A percentile compares a stretch with the other conserved stretches of the same genome.
Evolutionary conservation across 2,113 vertebrate species (phyloP).

Genomic region (Sturnus vulgaris): DNA sequence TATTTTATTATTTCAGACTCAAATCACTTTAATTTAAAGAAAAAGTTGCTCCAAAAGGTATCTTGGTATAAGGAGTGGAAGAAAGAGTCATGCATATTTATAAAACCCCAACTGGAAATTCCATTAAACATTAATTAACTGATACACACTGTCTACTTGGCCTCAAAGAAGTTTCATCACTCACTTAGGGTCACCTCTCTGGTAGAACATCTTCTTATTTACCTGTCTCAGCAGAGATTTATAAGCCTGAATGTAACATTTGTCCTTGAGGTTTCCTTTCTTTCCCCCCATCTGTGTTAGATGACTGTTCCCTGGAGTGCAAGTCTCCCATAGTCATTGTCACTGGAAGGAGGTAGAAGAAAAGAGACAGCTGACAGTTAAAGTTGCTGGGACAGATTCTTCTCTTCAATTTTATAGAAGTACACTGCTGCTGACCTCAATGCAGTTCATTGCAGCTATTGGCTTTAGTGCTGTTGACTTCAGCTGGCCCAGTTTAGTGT

Average conservation of each 20-base stretch:
- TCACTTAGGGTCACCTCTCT: neutral
- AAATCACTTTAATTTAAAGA: neutral
- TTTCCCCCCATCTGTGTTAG: neutral
- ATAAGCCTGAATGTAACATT: neutral
- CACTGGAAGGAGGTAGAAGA: neutral
- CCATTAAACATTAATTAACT: neutral
- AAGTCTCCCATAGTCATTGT: neutral
- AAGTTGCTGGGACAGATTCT: neutral
- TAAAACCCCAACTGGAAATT: neutral
- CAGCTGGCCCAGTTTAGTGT: neutral
- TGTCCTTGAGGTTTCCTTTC: constrained; percentile 4
- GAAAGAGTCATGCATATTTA: neutral
- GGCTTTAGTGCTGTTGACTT: neutral
- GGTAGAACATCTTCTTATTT: neutral
- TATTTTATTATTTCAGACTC: neutral
- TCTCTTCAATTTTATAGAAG: neutral
- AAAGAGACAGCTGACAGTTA: neutral
- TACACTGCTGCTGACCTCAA: neutral
- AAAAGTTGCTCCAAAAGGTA: neutral
- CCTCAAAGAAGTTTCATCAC: neutral
- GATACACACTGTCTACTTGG: neutral
- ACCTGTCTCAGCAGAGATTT: neutral
- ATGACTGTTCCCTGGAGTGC: neutral
- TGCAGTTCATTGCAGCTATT: neutral
- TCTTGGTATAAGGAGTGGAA: neutral